Percentiles rank a stretch among this genome's conserved stretches.
These are phyloP conservation scores for Melinaea marsaeus DNA, from an alignment of 2,888 invertebrate species.

Conservation along the genomic window DNA sequence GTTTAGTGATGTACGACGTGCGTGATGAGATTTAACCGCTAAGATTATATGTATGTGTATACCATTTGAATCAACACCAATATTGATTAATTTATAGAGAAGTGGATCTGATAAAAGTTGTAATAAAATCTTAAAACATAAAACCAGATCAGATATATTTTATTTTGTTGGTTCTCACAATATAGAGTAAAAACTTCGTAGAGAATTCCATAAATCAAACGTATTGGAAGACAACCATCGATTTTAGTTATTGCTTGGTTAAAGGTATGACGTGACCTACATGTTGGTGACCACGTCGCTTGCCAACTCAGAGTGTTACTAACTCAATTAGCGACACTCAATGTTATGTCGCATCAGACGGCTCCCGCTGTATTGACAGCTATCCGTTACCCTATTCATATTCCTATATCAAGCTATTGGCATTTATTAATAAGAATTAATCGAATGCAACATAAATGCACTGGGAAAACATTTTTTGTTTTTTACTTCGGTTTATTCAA, in stretches of 20 bases:
- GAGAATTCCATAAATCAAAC: not conserved
- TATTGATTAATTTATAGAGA: no score
- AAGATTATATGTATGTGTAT: no score
- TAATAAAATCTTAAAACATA: no score
- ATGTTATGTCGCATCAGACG: slow-evolving; percentile 27
- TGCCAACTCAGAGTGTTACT: slow-evolving; percentile 37
- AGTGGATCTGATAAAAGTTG: no score
- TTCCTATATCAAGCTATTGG: not conserved
- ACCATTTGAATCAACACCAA: no score
- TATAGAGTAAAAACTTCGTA: not conserved
- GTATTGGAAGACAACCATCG: not conserved
- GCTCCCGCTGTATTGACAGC: slow-evolving; percentile 25
- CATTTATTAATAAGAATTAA: not conserved
- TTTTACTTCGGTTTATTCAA: slow-evolving; percentile 8
- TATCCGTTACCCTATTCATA: not conserved
- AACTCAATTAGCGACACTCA: slow-evolving; percentile 48
- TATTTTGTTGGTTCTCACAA: no score
- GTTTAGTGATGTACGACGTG: not conserved
- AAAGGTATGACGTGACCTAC: slow-evolving; percentile 40
- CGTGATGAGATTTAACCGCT: no score
- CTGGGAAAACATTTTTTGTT: not conserved
- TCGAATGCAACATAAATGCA: not conserved
- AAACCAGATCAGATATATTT: no score
- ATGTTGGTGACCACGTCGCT: slow-evolving; percentile 31
- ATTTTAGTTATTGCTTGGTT: slow-evolving; percentile 8